Conservation (phyloP, 2,113 vertebrate species). For the Rhinichthys klamathensis region DNA sequence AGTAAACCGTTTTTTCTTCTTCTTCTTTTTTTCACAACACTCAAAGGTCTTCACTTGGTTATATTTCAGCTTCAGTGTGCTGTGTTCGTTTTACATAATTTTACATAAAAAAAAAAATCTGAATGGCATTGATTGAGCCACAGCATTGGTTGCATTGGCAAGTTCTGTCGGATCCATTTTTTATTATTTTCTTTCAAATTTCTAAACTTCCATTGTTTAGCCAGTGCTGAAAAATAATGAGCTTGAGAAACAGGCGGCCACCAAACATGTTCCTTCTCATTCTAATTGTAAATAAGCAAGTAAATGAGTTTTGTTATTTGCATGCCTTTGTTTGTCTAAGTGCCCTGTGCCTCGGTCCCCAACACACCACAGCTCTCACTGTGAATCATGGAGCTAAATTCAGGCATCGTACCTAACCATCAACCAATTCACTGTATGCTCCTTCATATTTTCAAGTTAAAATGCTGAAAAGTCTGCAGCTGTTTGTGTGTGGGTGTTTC, state of each 20-base stretch:
- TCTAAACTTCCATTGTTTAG: conserved; percentile 4
- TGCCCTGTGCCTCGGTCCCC: neutral
- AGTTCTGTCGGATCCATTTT: conserved; percentile 8
- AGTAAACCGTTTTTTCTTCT: conserved; percentile 69
- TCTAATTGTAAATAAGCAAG: conserved; percentile 36
- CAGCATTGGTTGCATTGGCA: neutral
- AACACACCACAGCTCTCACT: neutral
- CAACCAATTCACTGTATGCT: neutral
- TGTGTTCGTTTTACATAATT: conserved; percentile 5
- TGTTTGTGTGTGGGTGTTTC: neutral
- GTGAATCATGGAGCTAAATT: neutral
- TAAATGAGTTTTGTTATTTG: conserved; percentile 42
- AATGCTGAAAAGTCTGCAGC: neutral
- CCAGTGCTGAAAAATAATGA: conserved; percentile 13
- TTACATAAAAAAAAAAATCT: neutral
- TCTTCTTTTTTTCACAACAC: neutral
- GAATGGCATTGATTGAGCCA: neutral
- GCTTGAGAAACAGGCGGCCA: conserved; percentile 11
- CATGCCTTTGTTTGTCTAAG: neutral
- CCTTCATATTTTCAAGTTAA: neutral
- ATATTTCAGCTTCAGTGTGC: neutral
- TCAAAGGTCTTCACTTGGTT: neutral
- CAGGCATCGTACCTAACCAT: neutral
- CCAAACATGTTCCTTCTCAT: conserved; percentile 14
- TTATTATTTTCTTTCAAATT: neutral